Conservation (phyloP, 2,797 vertebrate genomes). For the Spea hammondii region DNA sequence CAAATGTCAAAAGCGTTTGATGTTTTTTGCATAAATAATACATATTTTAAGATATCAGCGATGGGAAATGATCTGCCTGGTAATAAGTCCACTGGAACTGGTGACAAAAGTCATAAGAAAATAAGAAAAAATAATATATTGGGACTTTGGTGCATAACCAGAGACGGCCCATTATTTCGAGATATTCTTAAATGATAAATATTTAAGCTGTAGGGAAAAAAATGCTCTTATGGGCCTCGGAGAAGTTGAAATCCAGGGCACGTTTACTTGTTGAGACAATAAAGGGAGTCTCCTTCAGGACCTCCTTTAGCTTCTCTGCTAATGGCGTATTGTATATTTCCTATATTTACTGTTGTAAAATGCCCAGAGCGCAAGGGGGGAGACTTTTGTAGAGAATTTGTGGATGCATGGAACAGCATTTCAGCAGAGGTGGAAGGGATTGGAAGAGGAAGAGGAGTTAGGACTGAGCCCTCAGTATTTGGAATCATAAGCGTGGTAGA, state of each 20-base stretch:
- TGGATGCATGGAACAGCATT: background rate
- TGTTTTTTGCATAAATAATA: constrained; percentile 52
- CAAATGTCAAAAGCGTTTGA: constrained; percentile 57
- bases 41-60: constrained; percentile 44
- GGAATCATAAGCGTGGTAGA: no score
- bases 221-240: background rate
- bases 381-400: no score
- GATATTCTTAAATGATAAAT: constrained; percentile 1
- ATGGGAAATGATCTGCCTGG: constrained; percentile 26
- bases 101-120: constrained; percentile 25
- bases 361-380: no score
- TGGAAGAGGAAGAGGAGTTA: no score
- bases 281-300: background rate
- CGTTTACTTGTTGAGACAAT: background rate
- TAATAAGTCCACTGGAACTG: constrained; percentile 22
- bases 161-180: background rate
- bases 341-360: background rate
- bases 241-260: constrained; percentile 10
- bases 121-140: constrained; percentile 9
- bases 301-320: background rate
- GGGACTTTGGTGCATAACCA: background rate
- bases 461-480: no score
- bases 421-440: background rate
- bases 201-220: background rate
- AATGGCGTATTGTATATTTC: background rate